Conservation (phyloP, 2,113 vertebrate species). For the Cyphomyrus plagiostoma region DNA sequence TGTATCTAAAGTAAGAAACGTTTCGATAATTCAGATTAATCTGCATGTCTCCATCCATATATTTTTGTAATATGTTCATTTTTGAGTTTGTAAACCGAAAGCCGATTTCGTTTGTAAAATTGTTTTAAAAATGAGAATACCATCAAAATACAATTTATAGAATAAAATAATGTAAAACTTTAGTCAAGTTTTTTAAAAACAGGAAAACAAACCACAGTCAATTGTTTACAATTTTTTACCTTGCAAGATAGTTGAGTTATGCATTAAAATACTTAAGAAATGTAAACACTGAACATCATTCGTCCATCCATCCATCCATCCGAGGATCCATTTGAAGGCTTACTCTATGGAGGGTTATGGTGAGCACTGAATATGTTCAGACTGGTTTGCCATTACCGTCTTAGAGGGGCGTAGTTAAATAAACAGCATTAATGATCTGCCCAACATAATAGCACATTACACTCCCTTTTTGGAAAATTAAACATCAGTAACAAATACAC, state of each 20-base stretch:
- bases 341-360: background rate
- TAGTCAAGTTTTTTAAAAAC: constrained; percentile 7
- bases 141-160: constrained; percentile 6
- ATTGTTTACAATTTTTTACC: background rate
- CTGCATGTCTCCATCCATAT: background rate
- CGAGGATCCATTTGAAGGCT: background rate
- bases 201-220: background rate
- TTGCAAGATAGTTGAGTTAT: background rate
- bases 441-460: background rate
- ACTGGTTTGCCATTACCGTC: background rate
- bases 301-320: background rate
- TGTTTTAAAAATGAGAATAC: constrained; percentile 3
- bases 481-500: background rate
- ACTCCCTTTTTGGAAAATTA: background rate
- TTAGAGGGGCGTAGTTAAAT: background rate
- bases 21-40: background rate
- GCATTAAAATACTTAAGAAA: constrained; percentile 6
- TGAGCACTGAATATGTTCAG: background rate
- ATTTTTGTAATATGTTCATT: background rate
- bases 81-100: background rate
- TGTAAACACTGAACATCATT: background rate
- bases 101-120: background rate
- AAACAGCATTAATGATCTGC: background rate
- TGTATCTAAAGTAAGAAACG: background rate
- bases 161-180: constrained; percentile 11